Evolutionary conservation across 1,140 invertebrate species (phyloP).

Genomic region (Nymphalis io): DNA sequence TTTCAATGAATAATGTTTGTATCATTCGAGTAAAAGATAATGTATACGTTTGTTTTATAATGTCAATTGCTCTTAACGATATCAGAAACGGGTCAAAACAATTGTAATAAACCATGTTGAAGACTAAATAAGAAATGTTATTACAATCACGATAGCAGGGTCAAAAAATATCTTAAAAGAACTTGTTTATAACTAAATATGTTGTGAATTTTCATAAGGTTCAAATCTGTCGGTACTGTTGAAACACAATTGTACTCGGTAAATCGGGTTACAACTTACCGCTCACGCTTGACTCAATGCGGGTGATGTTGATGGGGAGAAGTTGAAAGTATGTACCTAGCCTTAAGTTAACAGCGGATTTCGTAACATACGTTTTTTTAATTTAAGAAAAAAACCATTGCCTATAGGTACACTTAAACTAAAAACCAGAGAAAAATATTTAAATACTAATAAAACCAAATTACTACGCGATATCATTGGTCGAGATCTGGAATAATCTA

Average conservation of each 20-base stretch:
- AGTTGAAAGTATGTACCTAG: not conserved
- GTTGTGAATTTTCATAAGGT: too few relatives aligned
- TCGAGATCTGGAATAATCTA: too few relatives aligned
- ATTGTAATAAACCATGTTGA: constrained; percentile 1
- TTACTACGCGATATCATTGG: too few relatives aligned
- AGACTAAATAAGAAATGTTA: not conserved
- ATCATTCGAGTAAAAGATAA: not conserved
- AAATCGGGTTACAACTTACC: constrained; percentile 20
- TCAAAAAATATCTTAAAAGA: not conserved
- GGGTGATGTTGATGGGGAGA: constrained; percentile 33
- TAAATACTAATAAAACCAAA: too few relatives aligned
- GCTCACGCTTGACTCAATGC: constrained; percentile 35
- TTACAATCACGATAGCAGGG: constrained; percentile 6
- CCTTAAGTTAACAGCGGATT: too few relatives aligned
- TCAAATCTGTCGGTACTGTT: not conserved
- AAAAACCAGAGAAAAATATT: too few relatives aligned
- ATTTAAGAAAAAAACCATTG: too few relatives aligned
- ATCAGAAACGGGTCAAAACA: constrained; percentile 3
- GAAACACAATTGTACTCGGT: constrained; percentile 6
- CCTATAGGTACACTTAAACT: too few relatives aligned
- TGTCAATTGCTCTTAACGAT: constrained; percentile 3
- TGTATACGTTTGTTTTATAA: not conserved
- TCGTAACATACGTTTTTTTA: too few relatives aligned
- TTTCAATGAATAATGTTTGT: not conserved
- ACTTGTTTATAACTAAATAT: too few relatives aligned